Conservation (phyloP, 2,888 invertebrate species). For the Anthoptus insignis region DNA sequence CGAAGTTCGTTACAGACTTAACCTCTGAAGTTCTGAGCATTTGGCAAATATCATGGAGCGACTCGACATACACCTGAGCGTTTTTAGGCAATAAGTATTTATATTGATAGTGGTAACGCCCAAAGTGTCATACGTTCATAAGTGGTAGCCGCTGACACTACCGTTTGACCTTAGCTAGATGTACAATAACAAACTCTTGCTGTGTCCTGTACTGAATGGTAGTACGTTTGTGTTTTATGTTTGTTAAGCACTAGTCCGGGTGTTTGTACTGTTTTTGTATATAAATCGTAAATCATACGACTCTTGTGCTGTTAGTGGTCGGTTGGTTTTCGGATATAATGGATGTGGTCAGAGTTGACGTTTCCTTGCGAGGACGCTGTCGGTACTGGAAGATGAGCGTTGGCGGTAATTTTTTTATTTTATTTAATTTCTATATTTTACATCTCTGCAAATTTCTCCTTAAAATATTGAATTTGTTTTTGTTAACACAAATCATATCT, state of each 20-base stretch:
- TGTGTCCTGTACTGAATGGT: not conserved
- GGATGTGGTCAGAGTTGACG: constrained; percentile 22
- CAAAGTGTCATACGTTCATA: constrained; percentile 14
- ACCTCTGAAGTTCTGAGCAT: constrained; percentile 7
- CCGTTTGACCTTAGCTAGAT: constrained; percentile 20
- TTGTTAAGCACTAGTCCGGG: constrained; percentile 19
- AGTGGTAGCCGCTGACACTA: not conserved
- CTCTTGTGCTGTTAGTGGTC: constrained; percentile 22
- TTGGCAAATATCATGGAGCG: constrained; percentile 7
- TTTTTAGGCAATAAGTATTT: constrained; percentile 3
- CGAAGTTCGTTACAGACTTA: constrained; percentile 6
- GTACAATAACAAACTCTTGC: constrained; percentile 11
- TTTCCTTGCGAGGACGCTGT: constrained; percentile 10
- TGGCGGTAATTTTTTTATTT: constrained; percentile 7
- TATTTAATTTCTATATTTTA: not conserved
- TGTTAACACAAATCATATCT: too few relatives aligned
- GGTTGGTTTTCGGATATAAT: constrained; percentile 9
- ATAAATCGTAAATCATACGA: constrained; percentile 25
- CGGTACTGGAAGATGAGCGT: constrained; percentile 13
- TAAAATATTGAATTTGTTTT: too few relatives aligned
- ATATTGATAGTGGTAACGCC: constrained; percentile 8
- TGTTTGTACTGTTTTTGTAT: constrained; percentile 8
- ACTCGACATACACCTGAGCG: not conserved
- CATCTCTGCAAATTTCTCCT: too few relatives aligned
- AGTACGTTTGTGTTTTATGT: constrained; percentile 12